Percentiles rank a stretch among this genome's conserved stretches.
phyloP scores from a whole-genome alignment of 2,888 invertebrate genomes.

The Tipula lateralis region DNA sequence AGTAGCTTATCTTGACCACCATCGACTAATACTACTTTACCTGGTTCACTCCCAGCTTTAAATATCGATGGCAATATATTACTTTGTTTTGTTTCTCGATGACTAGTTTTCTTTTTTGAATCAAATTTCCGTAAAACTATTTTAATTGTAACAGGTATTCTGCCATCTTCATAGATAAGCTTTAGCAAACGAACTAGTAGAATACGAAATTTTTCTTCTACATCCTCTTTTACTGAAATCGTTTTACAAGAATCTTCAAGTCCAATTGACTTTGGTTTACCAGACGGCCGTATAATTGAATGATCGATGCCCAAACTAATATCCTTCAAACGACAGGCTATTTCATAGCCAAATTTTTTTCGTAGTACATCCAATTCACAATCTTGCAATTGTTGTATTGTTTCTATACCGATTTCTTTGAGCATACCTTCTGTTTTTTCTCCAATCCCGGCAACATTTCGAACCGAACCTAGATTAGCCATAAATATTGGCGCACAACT shows the following conservation, averaged over 20 bases:
- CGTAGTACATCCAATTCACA: slow-evolving; percentile 56
- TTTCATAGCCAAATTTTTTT: slow-evolving; percentile 62
- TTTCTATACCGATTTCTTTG: slow-evolving; percentile 59
- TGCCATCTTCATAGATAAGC: slow-evolving; percentile 70
- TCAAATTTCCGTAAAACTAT: slow-evolving; percentile 71
- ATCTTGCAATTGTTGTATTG: slow-evolving; percentile 64
- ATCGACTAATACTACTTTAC: slow-evolving; percentile 48
- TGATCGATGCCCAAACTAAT: slow-evolving; percentile 72
- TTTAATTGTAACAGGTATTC: slow-evolving; percentile 69
- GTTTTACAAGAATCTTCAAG: slow-evolving; percentile 73
- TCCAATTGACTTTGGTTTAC: slow-evolving; percentile 72
- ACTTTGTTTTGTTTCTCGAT: slow-evolving; percentile 70
- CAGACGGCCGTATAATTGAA: slow-evolving; percentile 65
- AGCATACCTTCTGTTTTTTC: slow-evolving; percentile 63
- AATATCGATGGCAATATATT: slow-evolving; percentile 66
- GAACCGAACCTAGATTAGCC: slow-evolving; percentile 57
- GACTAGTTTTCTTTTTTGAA: slow-evolving; percentile 60
- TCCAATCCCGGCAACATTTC: slow-evolving; percentile 72
- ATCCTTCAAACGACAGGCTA: slow-evolving; percentile 63
- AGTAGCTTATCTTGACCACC: slow-evolving; percentile 63
- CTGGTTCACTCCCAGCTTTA: slow-evolving; percentile 46
- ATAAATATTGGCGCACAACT: slow-evolving; percentile 62
- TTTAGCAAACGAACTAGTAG: slow-evolving; percentile 65
- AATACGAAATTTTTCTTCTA: slow-evolving; percentile 65
- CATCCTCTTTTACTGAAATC: slow-evolving; percentile 67